A percentile compares a stretch with the other conserved stretches of the same genome.
These are phyloP conservation scores for Syngnathoides biaculeatus DNA, from an alignment of 2,113 vertebrate genomes.

Conservation along the genomic window DNA sequence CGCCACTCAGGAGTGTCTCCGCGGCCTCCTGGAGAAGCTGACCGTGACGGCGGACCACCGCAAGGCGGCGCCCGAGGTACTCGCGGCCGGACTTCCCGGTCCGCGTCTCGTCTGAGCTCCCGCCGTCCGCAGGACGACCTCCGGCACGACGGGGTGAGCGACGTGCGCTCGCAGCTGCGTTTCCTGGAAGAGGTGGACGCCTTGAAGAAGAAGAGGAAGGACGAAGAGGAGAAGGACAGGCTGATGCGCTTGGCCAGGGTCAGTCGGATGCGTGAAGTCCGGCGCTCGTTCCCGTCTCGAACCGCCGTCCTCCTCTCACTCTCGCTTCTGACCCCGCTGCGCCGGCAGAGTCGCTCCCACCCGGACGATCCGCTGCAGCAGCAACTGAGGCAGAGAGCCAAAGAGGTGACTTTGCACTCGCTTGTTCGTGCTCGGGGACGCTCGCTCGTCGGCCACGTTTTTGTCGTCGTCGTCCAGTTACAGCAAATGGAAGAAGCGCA, in stretches of 20 bases:
- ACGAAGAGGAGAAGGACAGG: conserved; percentile 81
- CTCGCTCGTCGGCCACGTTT: no score
- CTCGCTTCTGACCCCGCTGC: background rate
- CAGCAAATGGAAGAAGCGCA: conserved; percentile 87
- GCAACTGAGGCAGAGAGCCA: conserved; percentile 90
- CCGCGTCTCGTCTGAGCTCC: background rate
- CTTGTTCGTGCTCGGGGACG: no score
- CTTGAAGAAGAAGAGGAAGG: conserved; percentile 80
- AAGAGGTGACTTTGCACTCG: conserved; percentile 67
- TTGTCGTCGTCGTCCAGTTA: conserved; percentile 68
- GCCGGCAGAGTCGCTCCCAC: conserved; percentile 82
- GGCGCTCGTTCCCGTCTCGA: background rate
- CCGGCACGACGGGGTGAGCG: conserved; percentile 74
- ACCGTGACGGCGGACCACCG: conserved; percentile 82
- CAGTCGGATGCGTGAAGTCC: background rate
- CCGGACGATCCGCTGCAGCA: conserved; percentile 87
- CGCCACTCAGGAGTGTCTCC: conserved; percentile 84
- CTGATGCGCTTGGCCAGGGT: conserved; percentile 86
- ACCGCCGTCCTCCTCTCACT: no score
- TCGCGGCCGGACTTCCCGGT: no score
- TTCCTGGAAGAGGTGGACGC: conserved; percentile 89
- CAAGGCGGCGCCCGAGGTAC: conserved; percentile 79
- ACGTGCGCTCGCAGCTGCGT: conserved; percentile 85
- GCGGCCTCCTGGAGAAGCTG: conserved; percentile 84
- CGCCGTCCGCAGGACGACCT: conserved; percentile 70